Base-by-base conservation (phyloP, 2,888 invertebrate species). In the Adelphocoris suturalis region DNA sequence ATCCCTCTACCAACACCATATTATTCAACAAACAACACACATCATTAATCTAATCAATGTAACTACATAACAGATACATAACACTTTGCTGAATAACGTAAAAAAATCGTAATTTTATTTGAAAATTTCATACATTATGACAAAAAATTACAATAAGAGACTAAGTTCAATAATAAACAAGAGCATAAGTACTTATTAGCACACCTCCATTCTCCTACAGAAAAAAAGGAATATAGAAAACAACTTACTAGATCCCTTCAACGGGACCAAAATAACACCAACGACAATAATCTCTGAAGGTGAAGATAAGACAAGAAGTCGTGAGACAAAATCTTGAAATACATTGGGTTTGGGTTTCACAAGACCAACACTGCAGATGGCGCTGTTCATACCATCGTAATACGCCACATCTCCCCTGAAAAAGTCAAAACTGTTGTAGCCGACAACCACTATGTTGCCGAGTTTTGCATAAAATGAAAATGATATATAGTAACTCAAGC, bases 381-480 rank as follows among this genome's bases (percentile, higher is more conserved):
- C 97, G 93, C 99, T 98, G 92, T 96, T 97, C 0, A 99, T 94
- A 0, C 98, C 98, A 95, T 99, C 99, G 94, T 97, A 99, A 94
- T 98, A 99, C 0, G 99, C 98, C 46, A 99, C 96, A 94, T 99
- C 99, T 91, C 96, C 96, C 85, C 98, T 96, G 92, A 87, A 94
- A 93, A 9, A 86, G 5, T 23, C 80, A 7, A 27, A 27, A 46
- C 37, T 2, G 37, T 37, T 37, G 37, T 37, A 37, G 7, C 3
- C 0, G 16, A 47, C 16, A 81, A 9, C 27, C 3, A 80, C 80
- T 14, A 9, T 0, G 12, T 52, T 11, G 52, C 5, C 2, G 52
- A 16, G 16, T 52, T 14, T 12, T 9, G 48, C 2, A 37, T 37
- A 2, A 4, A 37, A 37, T 37, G 7, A 37, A 2, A 37, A 7